Conservation (phyloP, 2,113 vertebrate species). For the rat (Rattus norvegicus) region DNA sequence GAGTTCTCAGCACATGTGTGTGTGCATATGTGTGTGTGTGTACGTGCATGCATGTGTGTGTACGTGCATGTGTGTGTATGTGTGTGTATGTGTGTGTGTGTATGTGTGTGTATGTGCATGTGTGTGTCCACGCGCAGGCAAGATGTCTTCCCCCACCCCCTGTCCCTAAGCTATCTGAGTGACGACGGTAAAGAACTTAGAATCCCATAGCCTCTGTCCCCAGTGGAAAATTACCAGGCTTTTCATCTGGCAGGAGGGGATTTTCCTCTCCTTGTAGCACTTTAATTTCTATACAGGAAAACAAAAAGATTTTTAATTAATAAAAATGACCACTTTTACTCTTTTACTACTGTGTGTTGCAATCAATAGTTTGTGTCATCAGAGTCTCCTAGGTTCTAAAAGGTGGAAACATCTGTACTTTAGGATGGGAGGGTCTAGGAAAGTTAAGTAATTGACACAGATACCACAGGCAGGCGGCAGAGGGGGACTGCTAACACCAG, state of each 20-base stretch:
- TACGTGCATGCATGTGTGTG: too few species aligned
- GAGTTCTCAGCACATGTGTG: slow-evolving; percentile 53
- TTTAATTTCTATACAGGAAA: slow-evolving; percentile 63
- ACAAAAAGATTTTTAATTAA: slow-evolving; percentile 47
- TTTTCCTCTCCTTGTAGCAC: slow-evolving; percentile 48
- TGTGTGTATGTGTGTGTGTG: too few species aligned
- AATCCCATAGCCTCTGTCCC: background rate
- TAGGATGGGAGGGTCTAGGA: background rate
- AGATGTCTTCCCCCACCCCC: background rate
- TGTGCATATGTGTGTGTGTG: too few species aligned
- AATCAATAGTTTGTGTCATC: background rate
- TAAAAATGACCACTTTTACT: slow-evolving; percentile 21
- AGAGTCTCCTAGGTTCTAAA: background rate
- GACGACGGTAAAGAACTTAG: background rate
- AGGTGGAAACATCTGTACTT: background rate
- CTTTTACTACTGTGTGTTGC: slow-evolving; percentile 4
- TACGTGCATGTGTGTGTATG: too few species aligned
- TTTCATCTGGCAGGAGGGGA: slow-evolving; percentile 33
- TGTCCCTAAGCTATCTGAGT: background rate
- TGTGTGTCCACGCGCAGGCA: background rate
- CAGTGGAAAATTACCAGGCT: slow-evolving; percentile 48
- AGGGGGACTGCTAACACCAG: background rate
- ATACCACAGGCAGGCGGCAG: background rate
- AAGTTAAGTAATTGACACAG: background rate
- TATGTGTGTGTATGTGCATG: too few species aligned